phyloP scores from a whole-genome alignment of 2,113 vertebrate species.

The Rhagologus leucostigma region DNA sequence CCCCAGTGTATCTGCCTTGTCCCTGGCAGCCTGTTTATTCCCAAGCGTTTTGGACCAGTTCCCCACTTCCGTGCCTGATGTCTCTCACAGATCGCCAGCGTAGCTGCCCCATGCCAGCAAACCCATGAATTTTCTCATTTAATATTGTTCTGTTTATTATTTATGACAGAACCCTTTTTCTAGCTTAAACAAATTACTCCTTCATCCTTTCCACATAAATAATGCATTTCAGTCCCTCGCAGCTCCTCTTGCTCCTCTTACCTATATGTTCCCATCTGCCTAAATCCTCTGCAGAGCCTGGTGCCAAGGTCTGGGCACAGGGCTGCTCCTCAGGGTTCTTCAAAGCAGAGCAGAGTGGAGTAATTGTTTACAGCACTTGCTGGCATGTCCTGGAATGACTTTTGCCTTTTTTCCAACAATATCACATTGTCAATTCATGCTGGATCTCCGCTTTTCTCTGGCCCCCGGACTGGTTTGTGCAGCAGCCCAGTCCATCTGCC shows the following conservation, averaged over 20 bases:
- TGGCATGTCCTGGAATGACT: slow-evolving; percentile 28
- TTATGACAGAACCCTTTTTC: background rate
- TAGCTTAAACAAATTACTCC: background rate
- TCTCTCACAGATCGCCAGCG: background rate
- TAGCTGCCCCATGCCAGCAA: background rate
- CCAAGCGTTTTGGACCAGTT: background rate
- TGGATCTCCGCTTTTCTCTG: fast-evolving
- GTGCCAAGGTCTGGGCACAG: background rate
- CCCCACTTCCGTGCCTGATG: background rate
- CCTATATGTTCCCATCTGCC: background rate
- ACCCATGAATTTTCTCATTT: background rate
- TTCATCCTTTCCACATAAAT: background rate
- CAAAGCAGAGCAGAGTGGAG: background rate
- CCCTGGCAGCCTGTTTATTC: background rate
- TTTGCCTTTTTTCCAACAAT: slow-evolving; percentile 46
- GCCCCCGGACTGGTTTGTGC: background rate
- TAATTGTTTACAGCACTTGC: slow-evolving; percentile 6
- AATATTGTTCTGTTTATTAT: background rate
- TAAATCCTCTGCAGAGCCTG: background rate
- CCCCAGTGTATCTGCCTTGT: background rate
- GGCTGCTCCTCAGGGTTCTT: background rate
- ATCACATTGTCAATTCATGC: slow-evolving; percentile 21
- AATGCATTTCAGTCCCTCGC: background rate
- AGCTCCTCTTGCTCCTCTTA: background rate
- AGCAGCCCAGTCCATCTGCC: background rate